phyloP scores from a whole-genome alignment of 1,140 invertebrate genomes.

The Polypedilum vanderplanki region DNA sequence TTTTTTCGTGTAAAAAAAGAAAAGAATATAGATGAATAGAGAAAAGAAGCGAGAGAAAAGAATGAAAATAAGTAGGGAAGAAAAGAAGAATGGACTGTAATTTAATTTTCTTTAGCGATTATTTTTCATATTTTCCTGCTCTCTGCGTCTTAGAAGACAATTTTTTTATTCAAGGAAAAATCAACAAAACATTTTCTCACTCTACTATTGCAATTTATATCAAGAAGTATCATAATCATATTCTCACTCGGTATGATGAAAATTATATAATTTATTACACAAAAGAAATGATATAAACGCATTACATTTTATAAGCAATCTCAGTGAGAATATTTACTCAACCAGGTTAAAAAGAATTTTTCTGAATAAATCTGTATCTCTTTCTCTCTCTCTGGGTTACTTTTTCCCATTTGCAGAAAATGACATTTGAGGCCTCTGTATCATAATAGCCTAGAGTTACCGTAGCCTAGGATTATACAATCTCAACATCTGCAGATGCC shows the following conservation, averaged over 20 bases:
- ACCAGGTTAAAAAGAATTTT: too few relatives aligned
- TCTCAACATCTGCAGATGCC: not conserved
- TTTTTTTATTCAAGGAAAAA: not conserved
- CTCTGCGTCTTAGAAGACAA: not conserved
- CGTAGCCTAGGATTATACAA: not conserved
- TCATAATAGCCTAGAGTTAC: not conserved
- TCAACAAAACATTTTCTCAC: not conserved
- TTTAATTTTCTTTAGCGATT: constrained; percentile 1
- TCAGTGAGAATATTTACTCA: too few relatives aligned
- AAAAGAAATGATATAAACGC: not conserved
- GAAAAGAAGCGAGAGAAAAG: not conserved
- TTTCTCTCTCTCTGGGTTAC: too few relatives aligned
- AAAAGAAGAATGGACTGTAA: not conserved
- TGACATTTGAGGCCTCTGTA: not conserved
- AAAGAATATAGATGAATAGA: constrained; percentile 17
- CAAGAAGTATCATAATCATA: not conserved
- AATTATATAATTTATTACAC: constrained; percentile 14
- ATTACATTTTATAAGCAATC: too few relatives aligned
- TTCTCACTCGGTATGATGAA: not conserved
- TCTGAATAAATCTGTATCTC: too few relatives aligned
- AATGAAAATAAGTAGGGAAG: not conserved
- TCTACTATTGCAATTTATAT: not conserved
- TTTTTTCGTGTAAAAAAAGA: not conserved
- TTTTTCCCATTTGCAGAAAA: not conserved
- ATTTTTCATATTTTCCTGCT: not conserved